A percentile compares a stretch with the other conserved stretches of the same genome.
Evolutionary conservation across 2,888 invertebrate genomes (phyloP).

Genomic region (Diarsia mendica): DNA sequence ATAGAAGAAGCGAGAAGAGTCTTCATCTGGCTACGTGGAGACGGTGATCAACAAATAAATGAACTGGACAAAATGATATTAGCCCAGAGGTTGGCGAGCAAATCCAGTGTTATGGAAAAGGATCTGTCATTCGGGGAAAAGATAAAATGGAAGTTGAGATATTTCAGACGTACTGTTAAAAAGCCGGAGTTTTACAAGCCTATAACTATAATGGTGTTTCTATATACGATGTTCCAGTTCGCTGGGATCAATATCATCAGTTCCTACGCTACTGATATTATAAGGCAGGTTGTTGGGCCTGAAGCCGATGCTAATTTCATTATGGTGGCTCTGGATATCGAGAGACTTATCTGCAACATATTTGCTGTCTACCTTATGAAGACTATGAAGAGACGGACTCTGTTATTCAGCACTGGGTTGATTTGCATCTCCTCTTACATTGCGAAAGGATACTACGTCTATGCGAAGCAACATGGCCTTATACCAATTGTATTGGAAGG

Average conservation of each 20-base stretch:
- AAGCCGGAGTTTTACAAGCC: constrained; percentile 91
- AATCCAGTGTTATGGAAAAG: constrained; percentile 77
- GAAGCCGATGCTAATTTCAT: constrained; percentile 91
- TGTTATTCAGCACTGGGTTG: constrained; percentile 90
- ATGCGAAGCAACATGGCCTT: constrained; percentile 76
- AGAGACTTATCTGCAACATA: constrained; percentile 91
- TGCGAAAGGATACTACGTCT: constrained; percentile 87
- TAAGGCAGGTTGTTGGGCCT: constrained; percentile 90
- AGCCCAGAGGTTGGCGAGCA: constrained; percentile 81
- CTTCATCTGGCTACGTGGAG: constrained; percentile 90
- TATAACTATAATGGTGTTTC: constrained; percentile 90
- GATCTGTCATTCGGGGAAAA: constrained; percentile 70
- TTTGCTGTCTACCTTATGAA: constrained; percentile 91
- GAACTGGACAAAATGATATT: constrained; percentile 87
- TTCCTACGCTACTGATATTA: constrained; percentile 92
- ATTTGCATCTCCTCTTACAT: constrained; percentile 91
- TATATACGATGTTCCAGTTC: constrained; percentile 92
- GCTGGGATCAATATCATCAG: constrained; percentile 93
- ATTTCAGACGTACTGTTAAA: constrained; percentile 75
- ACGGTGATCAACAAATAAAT: constrained; percentile 77
- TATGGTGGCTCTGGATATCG: constrained; percentile 91
- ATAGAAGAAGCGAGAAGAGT: constrained; percentile 89
- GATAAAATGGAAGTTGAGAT: constrained; percentile 72
- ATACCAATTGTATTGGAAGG: constrained; percentile 74
- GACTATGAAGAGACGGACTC: constrained; percentile 90